Conservation (phyloP, 2,113 vertebrate species). For the Phalacrocorax aristotelis region DNA sequence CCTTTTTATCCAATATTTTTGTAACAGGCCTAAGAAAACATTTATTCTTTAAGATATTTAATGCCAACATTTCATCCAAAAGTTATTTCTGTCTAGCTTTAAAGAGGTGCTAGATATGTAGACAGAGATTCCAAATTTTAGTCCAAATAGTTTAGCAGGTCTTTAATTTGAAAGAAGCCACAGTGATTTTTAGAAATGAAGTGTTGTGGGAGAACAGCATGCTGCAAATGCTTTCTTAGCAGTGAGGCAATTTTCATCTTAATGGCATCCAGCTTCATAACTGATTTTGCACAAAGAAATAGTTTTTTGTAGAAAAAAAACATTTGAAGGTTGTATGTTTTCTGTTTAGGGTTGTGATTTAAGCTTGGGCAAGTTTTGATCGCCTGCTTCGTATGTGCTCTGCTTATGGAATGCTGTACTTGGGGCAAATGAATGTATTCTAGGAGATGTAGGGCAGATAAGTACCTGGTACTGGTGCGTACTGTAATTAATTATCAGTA, state of each 20-base stretch:
- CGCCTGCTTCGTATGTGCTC: accelerated
- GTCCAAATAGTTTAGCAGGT: not conserved
- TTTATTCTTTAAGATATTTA: not conserved
- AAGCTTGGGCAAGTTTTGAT: not conserved
- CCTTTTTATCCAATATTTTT: not conserved
- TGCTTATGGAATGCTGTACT: not conserved
- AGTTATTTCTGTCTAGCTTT: not conserved
- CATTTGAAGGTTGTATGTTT: not conserved
- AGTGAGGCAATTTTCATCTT: not conserved
- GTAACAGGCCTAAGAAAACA: not conserved
- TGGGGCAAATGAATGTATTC: not conserved
- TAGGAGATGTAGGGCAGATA: not conserved
- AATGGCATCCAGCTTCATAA: not conserved
- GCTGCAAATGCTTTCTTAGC: not conserved
- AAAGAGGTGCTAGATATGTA: not conserved
- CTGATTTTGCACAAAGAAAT: not conserved
- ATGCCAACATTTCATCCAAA: not conserved
- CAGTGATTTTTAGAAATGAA: not conserved
- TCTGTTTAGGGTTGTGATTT: not conserved
- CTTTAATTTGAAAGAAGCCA: not conserved
- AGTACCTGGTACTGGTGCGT: not conserved
- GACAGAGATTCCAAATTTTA: not conserved
- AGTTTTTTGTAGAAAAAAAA: not conserved
- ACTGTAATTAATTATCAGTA: not conserved
- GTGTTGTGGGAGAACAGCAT: not conserved